Evolutionary conservation across 2,797 vertebrate species (phyloP), one percentile per base, ranked within the genome.

Genomic region (Carapus acus): DNA sequence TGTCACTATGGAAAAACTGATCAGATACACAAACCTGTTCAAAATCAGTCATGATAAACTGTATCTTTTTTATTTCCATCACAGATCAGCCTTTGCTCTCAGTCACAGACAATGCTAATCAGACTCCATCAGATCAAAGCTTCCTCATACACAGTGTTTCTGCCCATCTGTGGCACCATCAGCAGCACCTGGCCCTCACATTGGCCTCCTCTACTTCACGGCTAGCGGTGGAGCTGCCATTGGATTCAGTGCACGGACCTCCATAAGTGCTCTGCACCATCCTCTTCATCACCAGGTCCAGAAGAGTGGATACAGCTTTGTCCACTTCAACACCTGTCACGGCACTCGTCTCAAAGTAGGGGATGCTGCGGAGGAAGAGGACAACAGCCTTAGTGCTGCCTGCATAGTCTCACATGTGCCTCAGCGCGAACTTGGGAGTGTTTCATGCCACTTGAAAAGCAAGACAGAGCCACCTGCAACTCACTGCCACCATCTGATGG

Each of bases 261-360:
- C 86, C 87, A 14, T 87, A 87, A 6, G 90, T 83, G 45, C 90
- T 92, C 67, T 91, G 91, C 72, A 97, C 93, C 94, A 97, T 97
- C 34, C 94, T 86, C 76, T 92, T 93, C 94, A 97, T 97, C 72
- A 97, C 93, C 82, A 97, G 87, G 74, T 89, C 91, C 81, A 97
- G 88, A 45, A 97, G 88, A 0, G 82, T 86, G 63, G 84, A 85
- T 72, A 97, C 93, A 0, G 93, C 90, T 54, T 83, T 86, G n/a
- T 93, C 90, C 74, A 97, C 93, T 0, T 90, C 85, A 1, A 81
- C 82, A 1, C 94, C 93, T 0, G 91, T 91, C 1, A 91, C 84
- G 0, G 94, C 91, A 4, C 94, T 97, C 0, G 94, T 95, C 84
- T 97, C 94, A 51, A 94, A 93, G 86, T 97, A 97, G 0, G 92